Evolutionary conservation across 2,797 vertebrate genomes (phyloP).

Genomic region (Cephalopachus bancanus): DNA sequence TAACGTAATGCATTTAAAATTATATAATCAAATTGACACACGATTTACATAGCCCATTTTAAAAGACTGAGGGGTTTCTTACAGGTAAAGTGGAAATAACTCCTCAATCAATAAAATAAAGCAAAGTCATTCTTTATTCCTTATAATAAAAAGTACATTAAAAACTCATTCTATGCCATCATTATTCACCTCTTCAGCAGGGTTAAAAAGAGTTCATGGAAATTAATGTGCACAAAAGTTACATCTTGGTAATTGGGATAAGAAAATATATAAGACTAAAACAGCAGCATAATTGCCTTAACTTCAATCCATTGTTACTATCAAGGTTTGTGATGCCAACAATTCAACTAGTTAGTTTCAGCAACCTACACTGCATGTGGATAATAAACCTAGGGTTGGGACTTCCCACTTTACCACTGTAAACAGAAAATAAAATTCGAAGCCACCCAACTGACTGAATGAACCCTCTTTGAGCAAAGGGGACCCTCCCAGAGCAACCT

Average conservation of each 20-base stretch:
- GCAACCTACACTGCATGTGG: background rate
- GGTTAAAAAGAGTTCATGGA: conserved; percentile 50
- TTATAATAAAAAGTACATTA: conserved; percentile 42
- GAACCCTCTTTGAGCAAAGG: too few species aligned
- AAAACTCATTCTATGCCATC: background rate
- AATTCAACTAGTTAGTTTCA: background rate
- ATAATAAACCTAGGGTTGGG: background rate
- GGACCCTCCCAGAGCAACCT: too few species aligned
- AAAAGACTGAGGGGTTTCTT: background rate
- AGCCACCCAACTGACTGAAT: too few species aligned
- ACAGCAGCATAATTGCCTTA: background rate
- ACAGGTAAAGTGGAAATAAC: conserved; percentile 26
- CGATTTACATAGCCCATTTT: background rate
- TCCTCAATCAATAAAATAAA: conserved; percentile 28
- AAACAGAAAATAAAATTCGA: too few species aligned
- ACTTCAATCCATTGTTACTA: background rate
- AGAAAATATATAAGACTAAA: conserved; percentile 3
- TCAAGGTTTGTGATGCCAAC: background rate
- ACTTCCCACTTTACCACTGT: background rate
- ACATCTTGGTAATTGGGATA: background rate
- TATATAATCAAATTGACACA: background rate
- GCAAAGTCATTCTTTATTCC: conserved; percentile 51
- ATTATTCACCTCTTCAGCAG: background rate
- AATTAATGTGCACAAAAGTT: conserved; percentile 48
- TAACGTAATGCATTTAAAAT: conserved; percentile 8